Evolutionary conservation across 2,113 vertebrate genomes (phyloP).

Genomic region (Mormyrus iriodes): DNA sequence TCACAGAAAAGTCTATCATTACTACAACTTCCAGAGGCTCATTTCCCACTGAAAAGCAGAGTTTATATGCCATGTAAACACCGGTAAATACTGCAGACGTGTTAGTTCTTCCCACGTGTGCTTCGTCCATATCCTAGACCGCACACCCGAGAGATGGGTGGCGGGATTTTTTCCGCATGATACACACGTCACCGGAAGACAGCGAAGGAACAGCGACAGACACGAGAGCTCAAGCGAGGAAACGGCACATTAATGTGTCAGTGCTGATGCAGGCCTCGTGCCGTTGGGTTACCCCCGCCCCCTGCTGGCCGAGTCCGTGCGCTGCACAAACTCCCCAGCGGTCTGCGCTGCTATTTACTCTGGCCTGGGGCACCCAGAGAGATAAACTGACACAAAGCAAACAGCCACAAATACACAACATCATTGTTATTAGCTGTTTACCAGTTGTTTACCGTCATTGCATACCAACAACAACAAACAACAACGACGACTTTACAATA

Average conservation of each 20-base stretch:
- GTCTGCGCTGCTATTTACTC: background rate
- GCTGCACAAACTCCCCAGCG: background rate
- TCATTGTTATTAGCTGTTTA: too few species aligned
- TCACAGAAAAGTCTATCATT: background rate
- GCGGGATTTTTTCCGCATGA: background rate
- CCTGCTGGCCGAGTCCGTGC: background rate
- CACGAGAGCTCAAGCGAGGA: background rate
- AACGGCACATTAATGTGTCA: background rate
- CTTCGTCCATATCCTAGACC: background rate
- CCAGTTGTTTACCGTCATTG: too few species aligned
- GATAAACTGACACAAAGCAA: background rate
- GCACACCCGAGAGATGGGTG: background rate
- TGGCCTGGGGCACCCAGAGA: background rate
- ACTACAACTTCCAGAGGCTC: background rate
- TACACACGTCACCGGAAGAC: background rate
- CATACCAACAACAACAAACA: background rate
- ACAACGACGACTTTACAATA: background rate
- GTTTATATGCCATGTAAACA: background rate
- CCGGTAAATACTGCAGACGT: background rate
- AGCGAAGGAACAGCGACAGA: background rate
- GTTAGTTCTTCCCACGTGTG: background rate
- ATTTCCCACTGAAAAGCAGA: background rate
- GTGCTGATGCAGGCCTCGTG: too few species aligned
- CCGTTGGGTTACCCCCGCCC: background rate
- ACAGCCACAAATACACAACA: background rate